Conservation (phyloP, 2,113 vertebrate genomes). For the Thymallus thymallus region DNA sequence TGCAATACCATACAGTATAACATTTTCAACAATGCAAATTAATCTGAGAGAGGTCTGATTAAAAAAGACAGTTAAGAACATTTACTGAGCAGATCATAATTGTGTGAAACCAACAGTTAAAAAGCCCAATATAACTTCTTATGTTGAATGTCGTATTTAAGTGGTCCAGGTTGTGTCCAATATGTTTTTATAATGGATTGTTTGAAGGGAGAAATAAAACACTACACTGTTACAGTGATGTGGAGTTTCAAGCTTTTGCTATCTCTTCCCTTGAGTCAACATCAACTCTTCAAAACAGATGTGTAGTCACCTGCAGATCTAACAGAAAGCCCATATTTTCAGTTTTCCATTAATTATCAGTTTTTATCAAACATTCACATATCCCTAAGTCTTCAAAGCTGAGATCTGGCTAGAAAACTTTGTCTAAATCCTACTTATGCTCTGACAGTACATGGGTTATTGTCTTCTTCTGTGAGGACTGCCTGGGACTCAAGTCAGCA, state of each 20-base stretch:
- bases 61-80: conserved; percentile 8
- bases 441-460: conserved; percentile 20
- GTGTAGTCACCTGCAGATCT: too few relatives aligned
- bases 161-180: too few relatives aligned
- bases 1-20: conserved; percentile 28
- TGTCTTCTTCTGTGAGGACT: not conserved
- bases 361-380: not conserved
- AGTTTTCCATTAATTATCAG: not conserved
- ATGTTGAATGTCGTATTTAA: not conserved
- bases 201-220: too few relatives aligned
- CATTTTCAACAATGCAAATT: conserved; percentile 42
- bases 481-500: conserved; percentile 33
- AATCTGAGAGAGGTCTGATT: conserved; percentile 8
- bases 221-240: too few relatives aligned
- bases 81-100: not conserved
- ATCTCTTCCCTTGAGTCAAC: too few relatives aligned
- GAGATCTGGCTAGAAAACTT: conserved; percentile 21
- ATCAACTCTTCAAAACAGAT: too few relatives aligned
- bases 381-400: conserved; percentile 12
- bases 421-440: conserved; percentile 21
- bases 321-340: too few relatives aligned
- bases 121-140: not conserved
- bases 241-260: too few relatives aligned
- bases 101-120: not conserved
- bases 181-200: too few relatives aligned